phyloP scores from a whole-genome alignment of 2,113 vertebrate species.

The pig (Sus scrofa) region DNA sequence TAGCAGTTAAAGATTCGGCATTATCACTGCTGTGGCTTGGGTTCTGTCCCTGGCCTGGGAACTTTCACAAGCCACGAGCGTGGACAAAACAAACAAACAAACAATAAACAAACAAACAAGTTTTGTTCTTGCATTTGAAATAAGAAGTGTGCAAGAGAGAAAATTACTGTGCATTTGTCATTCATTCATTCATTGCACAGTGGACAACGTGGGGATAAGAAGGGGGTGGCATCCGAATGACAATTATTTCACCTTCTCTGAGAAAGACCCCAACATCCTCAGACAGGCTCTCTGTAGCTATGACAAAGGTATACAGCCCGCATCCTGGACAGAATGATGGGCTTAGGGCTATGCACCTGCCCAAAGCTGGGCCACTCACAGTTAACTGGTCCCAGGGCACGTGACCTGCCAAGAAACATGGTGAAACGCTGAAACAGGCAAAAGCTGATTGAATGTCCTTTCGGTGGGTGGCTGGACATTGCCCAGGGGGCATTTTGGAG shows the following conservation, averaged over 20 bases:
- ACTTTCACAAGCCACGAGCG: too few relatives aligned
- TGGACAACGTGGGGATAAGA: neutral
- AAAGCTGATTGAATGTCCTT: neutral
- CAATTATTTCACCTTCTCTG: neutral
- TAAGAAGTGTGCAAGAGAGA: neutral
- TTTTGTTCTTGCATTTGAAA: neutral
- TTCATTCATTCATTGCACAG: neutral
- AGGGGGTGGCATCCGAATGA: neutral
- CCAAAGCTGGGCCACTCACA: neutral
- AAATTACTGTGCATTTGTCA: neutral
- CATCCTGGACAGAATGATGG: neutral
- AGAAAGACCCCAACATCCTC: neutral
- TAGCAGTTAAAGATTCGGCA: too few relatives aligned
- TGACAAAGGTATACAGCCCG: rapidly evolving
- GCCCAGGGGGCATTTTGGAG: neutral
- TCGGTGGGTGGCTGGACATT: neutral
- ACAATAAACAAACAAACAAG: neutral
- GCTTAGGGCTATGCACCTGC: neutral
- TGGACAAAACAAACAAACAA: neutral
- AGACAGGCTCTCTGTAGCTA: neutral
- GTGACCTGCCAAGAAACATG: neutral
- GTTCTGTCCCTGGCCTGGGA: too few relatives aligned
- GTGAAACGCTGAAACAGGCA: neutral
- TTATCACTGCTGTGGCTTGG: too few relatives aligned
- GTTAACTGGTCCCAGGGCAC: neutral